Evolutionary conservation across 2,113 vertebrate species (phyloP).

Genomic region (Onychostoma macrolepis): DNA sequence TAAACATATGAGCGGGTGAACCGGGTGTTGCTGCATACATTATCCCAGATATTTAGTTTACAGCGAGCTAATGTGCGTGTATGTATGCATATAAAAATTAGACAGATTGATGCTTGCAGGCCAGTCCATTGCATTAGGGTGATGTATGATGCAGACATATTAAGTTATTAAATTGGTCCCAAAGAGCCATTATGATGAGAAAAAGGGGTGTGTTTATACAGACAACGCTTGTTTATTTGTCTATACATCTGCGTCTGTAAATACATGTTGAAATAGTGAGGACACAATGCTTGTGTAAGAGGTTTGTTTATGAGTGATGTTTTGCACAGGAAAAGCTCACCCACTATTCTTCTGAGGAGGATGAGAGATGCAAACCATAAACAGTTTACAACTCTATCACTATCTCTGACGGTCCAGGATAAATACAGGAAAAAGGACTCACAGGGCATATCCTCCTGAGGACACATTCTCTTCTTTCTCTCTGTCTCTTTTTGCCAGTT

Average conservation of each 20-base stretch:
- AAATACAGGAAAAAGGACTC: constrained; percentile 61
- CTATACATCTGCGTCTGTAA: constrained; percentile 43
- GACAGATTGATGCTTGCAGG: constrained; percentile 8
- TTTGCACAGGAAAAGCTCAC: constrained; percentile 46
- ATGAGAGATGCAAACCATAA: constrained; percentile 48
- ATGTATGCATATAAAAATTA: constrained; percentile 20
- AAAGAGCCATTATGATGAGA: constrained; percentile 27
- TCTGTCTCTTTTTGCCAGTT: neutral
- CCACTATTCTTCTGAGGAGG: constrained; percentile 47
- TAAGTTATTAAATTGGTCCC: constrained; percentile 46
- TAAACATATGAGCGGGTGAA: constrained; percentile 11
- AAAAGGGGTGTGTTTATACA: constrained; percentile 38
- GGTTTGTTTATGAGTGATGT: constrained; percentile 51
- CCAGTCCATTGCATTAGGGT: neutral
- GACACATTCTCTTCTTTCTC: constrained; percentile 18
- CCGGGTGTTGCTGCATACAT: neutral
- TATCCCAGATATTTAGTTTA: constrained; percentile 10
- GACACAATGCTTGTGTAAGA: constrained; percentile 36
- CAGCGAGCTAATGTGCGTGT: constrained; percentile 8
- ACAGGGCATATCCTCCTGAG: constrained; percentile 31
- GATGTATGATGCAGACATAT: constrained; percentile 29
- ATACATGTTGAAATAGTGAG: constrained; percentile 49
- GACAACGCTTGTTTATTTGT: constrained; percentile 51
- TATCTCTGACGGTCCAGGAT: constrained; percentile 56
- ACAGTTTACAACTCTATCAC: constrained; percentile 60